These are phyloP conservation scores for Brachyopa scutellaris DNA, from an alignment of 2,888 invertebrate species.

Conservation along the genomic window DNA sequence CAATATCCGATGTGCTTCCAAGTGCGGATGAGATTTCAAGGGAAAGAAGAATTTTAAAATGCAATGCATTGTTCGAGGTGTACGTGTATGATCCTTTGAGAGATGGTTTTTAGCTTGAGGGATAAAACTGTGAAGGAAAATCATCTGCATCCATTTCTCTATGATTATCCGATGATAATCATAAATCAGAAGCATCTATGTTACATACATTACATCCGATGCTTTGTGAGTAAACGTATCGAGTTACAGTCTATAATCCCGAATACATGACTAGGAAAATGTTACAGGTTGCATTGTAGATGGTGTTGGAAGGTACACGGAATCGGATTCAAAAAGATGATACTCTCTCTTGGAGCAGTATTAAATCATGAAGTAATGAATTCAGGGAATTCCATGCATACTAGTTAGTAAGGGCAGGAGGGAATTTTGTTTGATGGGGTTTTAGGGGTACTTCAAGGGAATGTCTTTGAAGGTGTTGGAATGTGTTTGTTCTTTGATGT, in stretches of 20 bases:
- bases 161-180: constrained; percentile 2
- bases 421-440: too few species aligned
- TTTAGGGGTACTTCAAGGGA: too few species aligned
- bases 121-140: neutral
- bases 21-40: neutral
- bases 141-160: neutral
- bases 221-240: neutral
- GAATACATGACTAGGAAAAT: constrained; percentile 18
- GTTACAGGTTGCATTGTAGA: constrained; percentile 3
- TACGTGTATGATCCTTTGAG: constrained; percentile 8
- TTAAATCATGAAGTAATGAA: constrained; percentile 46
- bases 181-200: constrained; percentile 25
- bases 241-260: constrained; percentile 12
- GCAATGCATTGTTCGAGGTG: neutral
- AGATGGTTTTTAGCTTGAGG: neutral
- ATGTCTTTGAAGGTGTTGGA: too few species aligned
- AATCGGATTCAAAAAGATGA: neutral
- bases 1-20: constrained; percentile 29
- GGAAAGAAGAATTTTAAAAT: constrained; percentile 5
- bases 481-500: too few species aligned
- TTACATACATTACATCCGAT: too few species aligned
- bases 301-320: neutral
- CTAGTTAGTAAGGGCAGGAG: constrained; percentile 3
- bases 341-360: constrained; percentile 5
- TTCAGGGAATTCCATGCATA: constrained; percentile 33